phyloP scores from a whole-genome alignment of 2,113 vertebrate genomes.

The Pungitius pungitius region DNA sequence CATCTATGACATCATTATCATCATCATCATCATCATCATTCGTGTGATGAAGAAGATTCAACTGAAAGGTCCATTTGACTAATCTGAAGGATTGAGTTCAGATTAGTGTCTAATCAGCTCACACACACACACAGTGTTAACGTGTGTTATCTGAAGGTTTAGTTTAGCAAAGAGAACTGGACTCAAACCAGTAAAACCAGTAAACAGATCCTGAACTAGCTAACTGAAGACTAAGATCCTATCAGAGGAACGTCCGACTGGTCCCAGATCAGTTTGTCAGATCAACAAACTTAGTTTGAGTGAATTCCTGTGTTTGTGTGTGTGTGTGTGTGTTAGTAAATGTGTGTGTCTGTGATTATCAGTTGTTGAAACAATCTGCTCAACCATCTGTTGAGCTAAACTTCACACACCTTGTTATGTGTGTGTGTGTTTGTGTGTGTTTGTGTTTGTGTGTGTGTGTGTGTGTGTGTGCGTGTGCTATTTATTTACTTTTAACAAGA shows the following conservation, averaged over 20 bases:
- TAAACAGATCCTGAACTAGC: background rate
- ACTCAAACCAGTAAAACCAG: slow-evolving; percentile 26
- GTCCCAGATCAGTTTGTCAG: background rate
- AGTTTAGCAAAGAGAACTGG: slow-evolving; percentile 15
- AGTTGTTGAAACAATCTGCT: slow-evolving; percentile 48
- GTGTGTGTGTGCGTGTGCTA: no score
- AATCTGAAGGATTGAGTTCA: slow-evolving; percentile 68
- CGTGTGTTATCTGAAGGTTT: slow-evolving; percentile 48
- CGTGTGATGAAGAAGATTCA: slow-evolving; percentile 61
- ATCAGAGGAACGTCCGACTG: background rate
- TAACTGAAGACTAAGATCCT: background rate
- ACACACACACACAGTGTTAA: slow-evolving; percentile 39
- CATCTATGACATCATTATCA: slow-evolving; percentile 35
- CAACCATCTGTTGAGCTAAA: slow-evolving; percentile 48
- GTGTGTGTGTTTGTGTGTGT: slow-evolving; percentile 16
- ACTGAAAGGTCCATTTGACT: slow-evolving; percentile 63
- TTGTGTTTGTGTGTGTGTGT: no score
- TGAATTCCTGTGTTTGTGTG: background rate
- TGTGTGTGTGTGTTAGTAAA: slow-evolving; percentile 4
- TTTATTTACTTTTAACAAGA: no score
- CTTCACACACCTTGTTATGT: background rate
- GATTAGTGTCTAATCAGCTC: slow-evolving; percentile 64
- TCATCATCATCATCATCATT: slow-evolving; percentile 29
- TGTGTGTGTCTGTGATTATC: slow-evolving; percentile 29
- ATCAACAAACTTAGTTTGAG: background rate